These are phyloP conservation scores for Diplodus puntazzo DNA, from an alignment of 2,797 vertebrate species.

Conservation along the genomic window DNA sequence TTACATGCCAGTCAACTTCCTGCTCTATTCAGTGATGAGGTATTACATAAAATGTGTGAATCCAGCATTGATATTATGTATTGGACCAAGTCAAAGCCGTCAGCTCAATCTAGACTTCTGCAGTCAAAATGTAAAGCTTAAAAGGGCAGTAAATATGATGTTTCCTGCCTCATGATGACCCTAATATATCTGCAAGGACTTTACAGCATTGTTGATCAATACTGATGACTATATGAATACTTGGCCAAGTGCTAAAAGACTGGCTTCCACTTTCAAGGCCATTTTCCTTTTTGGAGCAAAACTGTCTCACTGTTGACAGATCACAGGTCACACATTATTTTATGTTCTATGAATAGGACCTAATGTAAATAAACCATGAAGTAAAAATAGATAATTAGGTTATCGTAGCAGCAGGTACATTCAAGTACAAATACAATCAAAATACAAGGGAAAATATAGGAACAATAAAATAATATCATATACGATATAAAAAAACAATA, in stretches of 20 bases:
- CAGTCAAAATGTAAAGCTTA: constrained; percentile 30
- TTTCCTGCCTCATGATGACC: constrained; percentile 34
- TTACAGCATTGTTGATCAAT: constrained; percentile 47
- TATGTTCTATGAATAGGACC: constrained; percentile 11
- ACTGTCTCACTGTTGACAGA: constrained; percentile 5
- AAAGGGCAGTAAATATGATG: constrained; percentile 33
- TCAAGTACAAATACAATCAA: too few relatives aligned
- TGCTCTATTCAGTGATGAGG: constrained; percentile 4
- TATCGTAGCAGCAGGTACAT: too few relatives aligned
- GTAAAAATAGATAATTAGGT: too few relatives aligned
- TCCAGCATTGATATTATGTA: not conserved
- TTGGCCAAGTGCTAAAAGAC: constrained; percentile 20
- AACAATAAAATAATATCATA: too few relatives aligned
- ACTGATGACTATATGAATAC: constrained; percentile 42
- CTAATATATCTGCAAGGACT: constrained; percentile 33
- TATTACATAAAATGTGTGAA: constrained; percentile 11
- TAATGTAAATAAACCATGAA: constrained; percentile 11
- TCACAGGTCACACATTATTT: constrained; percentile 35
- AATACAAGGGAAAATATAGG: too few relatives aligned
- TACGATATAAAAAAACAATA: too few relatives aligned
- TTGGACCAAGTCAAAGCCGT: constrained; percentile 16
- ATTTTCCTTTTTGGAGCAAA: constrained; percentile 10
- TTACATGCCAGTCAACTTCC: not conserved
- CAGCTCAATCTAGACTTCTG: not conserved
- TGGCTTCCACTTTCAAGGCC: constrained; percentile 29